phyloP scores from a whole-genome alignment of 2,113 vertebrate species.

The Delphinapterus leucas region DNA sequence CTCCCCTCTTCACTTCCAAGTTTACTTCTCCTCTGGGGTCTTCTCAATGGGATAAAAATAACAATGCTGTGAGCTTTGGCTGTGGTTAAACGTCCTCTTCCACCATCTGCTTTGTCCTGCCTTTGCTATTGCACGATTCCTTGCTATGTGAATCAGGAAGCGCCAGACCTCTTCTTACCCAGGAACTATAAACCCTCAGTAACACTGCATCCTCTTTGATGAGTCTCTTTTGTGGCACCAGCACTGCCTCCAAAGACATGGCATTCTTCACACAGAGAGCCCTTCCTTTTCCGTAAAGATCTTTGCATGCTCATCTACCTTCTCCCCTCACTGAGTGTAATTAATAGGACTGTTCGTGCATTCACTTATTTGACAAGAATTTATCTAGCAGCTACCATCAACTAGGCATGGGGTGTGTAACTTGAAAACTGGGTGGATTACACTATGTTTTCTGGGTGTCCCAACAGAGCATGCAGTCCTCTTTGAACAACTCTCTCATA shows the following conservation, averaged over 20 bases:
- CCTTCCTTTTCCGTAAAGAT: not conserved
- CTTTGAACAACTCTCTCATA: not conserved
- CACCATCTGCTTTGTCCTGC: not conserved
- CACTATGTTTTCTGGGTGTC: not conserved
- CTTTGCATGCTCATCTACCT: too few species aligned
- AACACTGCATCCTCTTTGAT: not conserved
- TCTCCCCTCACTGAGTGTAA: not conserved
- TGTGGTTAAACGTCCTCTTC: not conserved
- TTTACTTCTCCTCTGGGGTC: not conserved
- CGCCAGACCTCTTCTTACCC: not conserved
- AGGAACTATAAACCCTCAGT: not conserved
- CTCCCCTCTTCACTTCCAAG: not conserved
- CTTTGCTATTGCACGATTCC: not conserved
- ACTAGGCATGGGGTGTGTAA: not conserved
- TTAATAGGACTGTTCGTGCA: accelerated
- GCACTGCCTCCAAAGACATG: not conserved
- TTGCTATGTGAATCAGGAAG: not conserved
- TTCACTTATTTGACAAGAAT: not conserved
- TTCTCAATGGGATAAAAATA: not conserved
- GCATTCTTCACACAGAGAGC: accelerated
- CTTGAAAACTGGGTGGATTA: not conserved
- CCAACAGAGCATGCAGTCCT: not conserved
- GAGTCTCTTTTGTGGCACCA: too few species aligned
- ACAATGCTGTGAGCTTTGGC: not conserved
- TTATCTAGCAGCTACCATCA: not conserved